phyloP scores from a whole-genome alignment of 2,888 invertebrate species.

The Silvanus unidentatus region DNA sequence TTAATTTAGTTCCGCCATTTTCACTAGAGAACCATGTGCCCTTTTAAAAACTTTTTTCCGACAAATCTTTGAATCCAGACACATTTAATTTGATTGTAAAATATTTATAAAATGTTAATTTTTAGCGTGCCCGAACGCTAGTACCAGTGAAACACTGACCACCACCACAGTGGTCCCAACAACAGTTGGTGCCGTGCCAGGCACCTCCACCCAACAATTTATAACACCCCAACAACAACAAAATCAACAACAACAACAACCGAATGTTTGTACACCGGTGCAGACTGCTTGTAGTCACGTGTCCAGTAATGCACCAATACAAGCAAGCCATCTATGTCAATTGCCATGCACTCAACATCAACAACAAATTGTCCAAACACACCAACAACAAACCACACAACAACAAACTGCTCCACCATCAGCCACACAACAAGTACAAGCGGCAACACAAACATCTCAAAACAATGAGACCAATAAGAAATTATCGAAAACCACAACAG shows the following conservation, averaged over 20 bases:
- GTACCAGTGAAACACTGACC: slow-evolving; percentile 32
- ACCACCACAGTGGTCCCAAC: slow-evolving; percentile 35
- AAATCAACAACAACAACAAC: too few species aligned
- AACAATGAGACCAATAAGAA: slow-evolving; percentile 30
- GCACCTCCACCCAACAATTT: slow-evolving; percentile 29
- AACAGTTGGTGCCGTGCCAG: slow-evolving; percentile 30
- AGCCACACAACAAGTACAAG: slow-evolving; percentile 51
- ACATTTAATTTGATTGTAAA: too few species aligned
- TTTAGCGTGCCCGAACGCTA: too few species aligned
- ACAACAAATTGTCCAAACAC: too few species aligned
- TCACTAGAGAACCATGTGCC: too few species aligned
- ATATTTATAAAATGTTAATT: too few species aligned
- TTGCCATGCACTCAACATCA: slow-evolving; percentile 37
- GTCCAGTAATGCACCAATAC: slow-evolving; percentile 19
- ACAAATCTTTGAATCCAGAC: too few species aligned
- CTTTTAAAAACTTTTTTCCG: too few species aligned
- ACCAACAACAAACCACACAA: slow-evolving; percentile 29
- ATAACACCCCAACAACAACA: slow-evolving; percentile 28
- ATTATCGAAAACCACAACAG: slow-evolving; percentile 20
- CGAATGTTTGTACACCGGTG: slow-evolving; percentile 23
- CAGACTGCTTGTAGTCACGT: slow-evolving; percentile 33
- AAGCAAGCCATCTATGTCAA: slow-evolving; percentile 30
- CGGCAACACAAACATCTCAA: slow-evolving; percentile 58
- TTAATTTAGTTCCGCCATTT: too few species aligned
- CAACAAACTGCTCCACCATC: slow-evolving; percentile 40